Base-by-base conservation (phyloP, 2,888 invertebrate species). In the Volucella bombylans region DNA sequence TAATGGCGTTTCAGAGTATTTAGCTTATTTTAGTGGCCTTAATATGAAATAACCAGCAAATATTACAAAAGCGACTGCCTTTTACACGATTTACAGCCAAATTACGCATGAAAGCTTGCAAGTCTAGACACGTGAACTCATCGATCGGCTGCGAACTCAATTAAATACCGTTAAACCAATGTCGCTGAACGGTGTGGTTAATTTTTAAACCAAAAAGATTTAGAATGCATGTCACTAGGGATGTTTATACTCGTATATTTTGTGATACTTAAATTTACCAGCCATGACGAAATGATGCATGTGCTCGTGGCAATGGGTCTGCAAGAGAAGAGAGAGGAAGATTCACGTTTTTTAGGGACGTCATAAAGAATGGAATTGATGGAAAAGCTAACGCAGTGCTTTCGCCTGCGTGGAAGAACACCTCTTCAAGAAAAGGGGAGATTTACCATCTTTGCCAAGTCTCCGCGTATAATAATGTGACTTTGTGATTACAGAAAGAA, bases 251-350 rank as follows among this genome's bases (percentile, higher is more conserved):
- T n/a, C n/a, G n/a, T n/a, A n/a, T n/a, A 18, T 18, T 18, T 18
- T 59, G 55, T 55, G 55, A 31, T 55, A 55, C 55, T 38, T 55
- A 55, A 55, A 55, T n/a, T 31, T 55, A 55, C 38, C 55, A 55
- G 38, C 55, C 55, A 31, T 55, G 55, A 55, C 31, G 14, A 55
- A 55, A 14, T n/a, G n/a, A n/a, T n/a, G n/a, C n/a, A n/a, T n/a
- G n/a, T n/a, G n/a, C n/a, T n/a, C n/a, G n/a, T n/a, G n/a, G n/a
- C 18, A 2, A 23, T 23, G 18, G 18, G 2, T 23, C 18, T 23
- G 2, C 2, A 23, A 23, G 18, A 23, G 2, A 0, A 23, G 18
- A 23, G 2, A 23, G 18, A 23, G 3, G 2, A 23, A 23, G 18
- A 23, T 23, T 2, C 18, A 23, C 2, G 2, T 23, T 23, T 23